These are phyloP conservation scores for Anarsia innoxiella DNA, from an alignment of 2,888 invertebrate genomes.

Conservation along the genomic window DNA sequence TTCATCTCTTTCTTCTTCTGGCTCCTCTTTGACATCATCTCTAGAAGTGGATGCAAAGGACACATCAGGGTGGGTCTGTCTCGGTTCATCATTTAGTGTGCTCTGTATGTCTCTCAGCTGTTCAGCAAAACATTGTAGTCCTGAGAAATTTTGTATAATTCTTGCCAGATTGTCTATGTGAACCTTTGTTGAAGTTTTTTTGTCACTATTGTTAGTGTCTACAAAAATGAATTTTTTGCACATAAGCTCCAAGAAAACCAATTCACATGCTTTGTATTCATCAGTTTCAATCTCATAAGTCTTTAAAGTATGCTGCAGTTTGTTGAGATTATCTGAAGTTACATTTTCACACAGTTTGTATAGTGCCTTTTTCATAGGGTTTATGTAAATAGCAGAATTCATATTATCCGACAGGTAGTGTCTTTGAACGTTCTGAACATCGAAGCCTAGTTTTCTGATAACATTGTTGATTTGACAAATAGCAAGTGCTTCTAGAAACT, in stretches of 20 bases:
- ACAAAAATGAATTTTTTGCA: conserved; percentile 46
- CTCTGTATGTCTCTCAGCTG: conserved; percentile 39
- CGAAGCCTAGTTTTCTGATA: conserved; percentile 52
- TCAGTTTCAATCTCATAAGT: conserved; percentile 43
- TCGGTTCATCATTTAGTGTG: conserved; percentile 25
- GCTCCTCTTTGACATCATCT: conserved; percentile 16
- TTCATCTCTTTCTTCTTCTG: conserved; percentile 19
- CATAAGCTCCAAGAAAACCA: conserved; percentile 53
- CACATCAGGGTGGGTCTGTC: not conserved
- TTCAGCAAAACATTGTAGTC: conserved; percentile 32
- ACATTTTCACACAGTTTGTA: conserved; percentile 58
- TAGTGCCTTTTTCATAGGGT: conserved; percentile 51
- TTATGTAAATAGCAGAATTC: conserved; percentile 34
- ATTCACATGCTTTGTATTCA: conserved; percentile 50
- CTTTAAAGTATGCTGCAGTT: conserved; percentile 43
- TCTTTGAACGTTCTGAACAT: conserved; percentile 36
- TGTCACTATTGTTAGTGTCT: conserved; percentile 2
- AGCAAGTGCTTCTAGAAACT: conserved; percentile 58
- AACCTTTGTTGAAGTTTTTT: conserved; percentile 21
- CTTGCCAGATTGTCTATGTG: conserved; percentile 37
- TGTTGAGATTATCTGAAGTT: conserved; percentile 35
- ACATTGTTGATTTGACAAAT: conserved; percentile 50
- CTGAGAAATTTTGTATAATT: conserved; percentile 44
- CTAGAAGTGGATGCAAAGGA: conserved; percentile 8
- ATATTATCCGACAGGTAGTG: conserved; percentile 42